Evolutionary conservation across 2,888 invertebrate species (phyloP).

Genomic region (Plagodis pulveraria): DNA sequence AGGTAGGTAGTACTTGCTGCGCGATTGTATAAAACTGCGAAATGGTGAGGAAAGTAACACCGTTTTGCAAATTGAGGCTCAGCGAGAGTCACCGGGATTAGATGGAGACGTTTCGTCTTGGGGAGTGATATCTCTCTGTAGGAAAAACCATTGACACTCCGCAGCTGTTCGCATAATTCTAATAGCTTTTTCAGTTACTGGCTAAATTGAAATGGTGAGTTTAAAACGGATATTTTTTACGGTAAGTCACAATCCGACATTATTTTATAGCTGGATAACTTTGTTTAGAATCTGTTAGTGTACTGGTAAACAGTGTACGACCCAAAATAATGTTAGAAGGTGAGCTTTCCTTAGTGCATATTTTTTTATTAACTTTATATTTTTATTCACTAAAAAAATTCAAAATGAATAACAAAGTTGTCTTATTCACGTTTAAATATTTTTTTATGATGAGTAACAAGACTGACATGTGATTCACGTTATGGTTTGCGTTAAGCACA

Average conservation of each 20-base stretch:
- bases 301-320: too few species aligned
- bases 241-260: background rate
- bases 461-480: too few species aligned
- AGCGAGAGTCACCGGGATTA: slow-evolving; percentile 50
- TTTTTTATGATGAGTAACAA: too few species aligned
- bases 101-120: slow-evolving; percentile 44
- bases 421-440: too few species aligned
- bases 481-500: too few species aligned
- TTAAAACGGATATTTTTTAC: slow-evolving; percentile 4
- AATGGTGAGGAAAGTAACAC: slow-evolving; percentile 54
- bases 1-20: slow-evolving; percentile 10
- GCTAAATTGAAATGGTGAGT: slow-evolving; percentile 1
- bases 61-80: slow-evolving; percentile 59
- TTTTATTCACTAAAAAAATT: too few species aligned
- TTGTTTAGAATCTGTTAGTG: too few species aligned
- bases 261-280: background rate
- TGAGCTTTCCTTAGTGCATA: too few species aligned
- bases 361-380: too few species aligned
- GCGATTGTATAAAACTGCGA: slow-evolving; percentile 47
- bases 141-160: slow-evolving; percentile 23
- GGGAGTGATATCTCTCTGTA: slow-evolving; percentile 33
- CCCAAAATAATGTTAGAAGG: too few species aligned
- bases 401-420: too few species aligned
- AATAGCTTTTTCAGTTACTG: slow-evolving; percentile 11
- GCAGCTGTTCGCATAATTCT: slow-evolving; percentile 23